phyloP scores from a whole-genome alignment of 2,113 vertebrate species.

The Herpailurus yagouaroundi region DNA sequence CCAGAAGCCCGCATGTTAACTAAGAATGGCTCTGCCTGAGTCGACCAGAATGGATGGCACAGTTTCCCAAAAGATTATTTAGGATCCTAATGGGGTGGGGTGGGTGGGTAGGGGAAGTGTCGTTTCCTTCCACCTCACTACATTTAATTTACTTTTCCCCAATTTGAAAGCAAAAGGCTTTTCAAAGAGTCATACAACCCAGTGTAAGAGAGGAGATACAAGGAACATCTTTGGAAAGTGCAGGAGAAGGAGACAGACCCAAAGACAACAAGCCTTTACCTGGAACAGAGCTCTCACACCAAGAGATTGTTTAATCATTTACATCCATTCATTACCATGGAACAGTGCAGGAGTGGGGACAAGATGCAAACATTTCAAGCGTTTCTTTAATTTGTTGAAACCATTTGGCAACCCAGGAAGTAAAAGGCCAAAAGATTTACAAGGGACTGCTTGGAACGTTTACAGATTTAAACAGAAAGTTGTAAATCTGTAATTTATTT shows the following conservation, averaged over 20 bases:
- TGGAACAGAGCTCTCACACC: background rate
- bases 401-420: background rate
- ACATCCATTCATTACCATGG: background rate
- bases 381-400: constrained; percentile 28
- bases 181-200: background rate
- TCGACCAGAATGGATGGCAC: background rate
- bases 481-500: constrained; percentile 26
- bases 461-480: constrained; percentile 28
- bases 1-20: background rate
- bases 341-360: background rate
- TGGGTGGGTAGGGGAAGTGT: too few relatives aligned
- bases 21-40: constrained; percentile 51
- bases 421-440: background rate
- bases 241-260: background rate
- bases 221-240: background rate
- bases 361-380: background rate
- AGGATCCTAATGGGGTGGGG: background rate
- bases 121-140: background rate
- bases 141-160: background rate
- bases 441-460: background rate
- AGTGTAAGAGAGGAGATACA: background rate
- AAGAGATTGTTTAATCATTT: background rate
- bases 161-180: constrained; percentile 28
- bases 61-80: background rate
- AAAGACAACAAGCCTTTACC: background rate